Base-by-base conservation (phyloP, 2,113 vertebrate genomes). In the Pipra filicauda region DNA sequence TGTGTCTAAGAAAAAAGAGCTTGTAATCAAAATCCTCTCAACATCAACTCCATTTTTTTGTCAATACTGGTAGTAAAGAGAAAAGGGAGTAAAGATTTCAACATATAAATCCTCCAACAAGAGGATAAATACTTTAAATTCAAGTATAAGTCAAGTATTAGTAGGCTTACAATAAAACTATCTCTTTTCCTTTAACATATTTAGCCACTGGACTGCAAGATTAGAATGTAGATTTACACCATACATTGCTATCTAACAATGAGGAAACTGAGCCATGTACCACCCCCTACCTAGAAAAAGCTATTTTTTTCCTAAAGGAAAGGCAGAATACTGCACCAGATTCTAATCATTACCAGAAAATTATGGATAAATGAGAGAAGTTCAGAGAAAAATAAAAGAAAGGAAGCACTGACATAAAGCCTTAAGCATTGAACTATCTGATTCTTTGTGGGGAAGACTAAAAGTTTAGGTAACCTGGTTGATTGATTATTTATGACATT, bases 401-500 rank as follows among this genome's bases (percentile, higher is more conserved):
- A 67, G 44, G 19, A 88, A 21, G 37, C 23, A 87, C 12, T 27
- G 57, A 79, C 27, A 35, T 1, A 62, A 43, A 33, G 76, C 55
- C 61, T 86, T 67, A 86, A 65, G 52, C 51, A 48, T 0, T 73
- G 30, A 88, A 43, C 26, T 85, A 72, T 20, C 66, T 37, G 52
- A 31, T 44, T 72, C 21, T 79, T 91, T 48, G 78, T 30, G 61
- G n/a, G 39, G 90, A 85, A 80, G 75, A 67, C 57, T 79, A 39
- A 51, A 83, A 4, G 3, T 96, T 67, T 91, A 54, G 72, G 95
- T 59, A 93, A 80, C 35, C 24, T 87, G 28, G 12, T 52, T 79
- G 62, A 75, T 87, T 75, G 91, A 88, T 95, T 88, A 92, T 93
- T 96, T 80, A 88, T 86, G 10, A 67, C 28, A 81, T 88, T 77